Evolutionary conservation across 2,888 invertebrate genomes (phyloP), one percentile per base, ranked within the genome.

Genomic region (Sesamia inferens): DNA sequence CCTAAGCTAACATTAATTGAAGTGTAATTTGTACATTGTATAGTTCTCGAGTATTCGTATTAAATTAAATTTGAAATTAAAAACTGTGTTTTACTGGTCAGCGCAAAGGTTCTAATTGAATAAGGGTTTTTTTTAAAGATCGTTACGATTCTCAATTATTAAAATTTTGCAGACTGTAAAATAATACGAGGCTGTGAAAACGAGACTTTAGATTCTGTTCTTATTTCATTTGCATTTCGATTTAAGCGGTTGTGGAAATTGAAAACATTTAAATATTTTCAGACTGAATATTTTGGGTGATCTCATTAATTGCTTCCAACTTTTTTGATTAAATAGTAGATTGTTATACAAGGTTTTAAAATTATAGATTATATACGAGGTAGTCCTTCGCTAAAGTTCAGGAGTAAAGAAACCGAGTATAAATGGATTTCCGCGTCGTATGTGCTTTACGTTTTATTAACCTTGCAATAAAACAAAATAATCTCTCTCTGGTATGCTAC

Each of bases 1-100:
- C 68, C 79, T 85, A 76, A 79, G 79, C 76, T 76, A 77, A 82
- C 59, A 85, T 68, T 77, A 62, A 75, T 85, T 68, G 51, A 68
- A 74, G 14, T 48, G 44, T 68, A 78, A 73, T 69, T 81, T 71
- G 62, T 16, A 24, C 31, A 39, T 63, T 76, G 68, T 63, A 58
- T 11, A 31, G 16, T 48, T 2, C 10, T 42, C 24, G 66, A 4
- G 51, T 71, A 66, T 75, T 74, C 55, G 51, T 74, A 71, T 70
- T 16, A 11, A 73, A 76, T 65, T 22, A n/a, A 68, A 71, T 71
- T 72, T 7, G 44, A 59, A 51, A 58, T 19, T 71, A 19, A 42
- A 66, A 69, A 31, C 31, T 19, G 47, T 47, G 22, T 54, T 58
- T 44, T 59, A 19, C 11, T 59, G 62, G 58, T 59, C 47, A 58